Evolutionary conservation across 2,113 vertebrate genomes (phyloP).

Genomic region (Stigmatopora argus): DNA sequence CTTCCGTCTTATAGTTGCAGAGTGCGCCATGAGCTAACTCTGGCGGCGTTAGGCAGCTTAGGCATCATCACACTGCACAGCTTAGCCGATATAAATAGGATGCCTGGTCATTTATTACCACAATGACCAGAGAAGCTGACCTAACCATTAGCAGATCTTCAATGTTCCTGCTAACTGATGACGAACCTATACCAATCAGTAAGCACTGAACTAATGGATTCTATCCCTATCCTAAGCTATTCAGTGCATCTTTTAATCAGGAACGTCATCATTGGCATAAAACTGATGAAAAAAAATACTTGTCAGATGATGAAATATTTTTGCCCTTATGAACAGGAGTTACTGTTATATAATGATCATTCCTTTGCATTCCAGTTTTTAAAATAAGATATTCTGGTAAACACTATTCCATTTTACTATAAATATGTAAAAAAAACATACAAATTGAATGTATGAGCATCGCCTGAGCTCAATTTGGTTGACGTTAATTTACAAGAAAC

Average conservation of each 20-base stretch:
- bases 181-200: constrained; percentile 14
- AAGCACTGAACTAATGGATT: constrained; percentile 19
- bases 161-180: constrained; percentile 22
- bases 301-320: constrained; percentile 29
- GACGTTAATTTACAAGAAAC: background rate
- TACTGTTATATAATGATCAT: constrained; percentile 24
- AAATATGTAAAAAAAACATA: background rate
- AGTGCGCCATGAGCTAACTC: constrained; percentile 36
- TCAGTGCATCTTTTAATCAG: background rate
- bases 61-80: constrained; percentile 46
- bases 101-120: constrained; percentile 60
- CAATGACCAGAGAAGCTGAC: constrained; percentile 40
- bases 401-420: background rate
- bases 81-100: constrained; percentile 74
- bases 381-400: background rate
- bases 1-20: constrained; percentile 12
- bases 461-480: background rate
- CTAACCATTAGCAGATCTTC: constrained; percentile 35
- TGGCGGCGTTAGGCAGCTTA: constrained; percentile 64
- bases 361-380: background rate
- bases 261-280: background rate
- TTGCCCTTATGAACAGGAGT: constrained; percentile 31
- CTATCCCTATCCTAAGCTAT: background rate
- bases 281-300: background rate
- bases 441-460: background rate